Base-by-base conservation (phyloP, 2,888 invertebrate genomes). In the Spodoptera littoralis region DNA sequence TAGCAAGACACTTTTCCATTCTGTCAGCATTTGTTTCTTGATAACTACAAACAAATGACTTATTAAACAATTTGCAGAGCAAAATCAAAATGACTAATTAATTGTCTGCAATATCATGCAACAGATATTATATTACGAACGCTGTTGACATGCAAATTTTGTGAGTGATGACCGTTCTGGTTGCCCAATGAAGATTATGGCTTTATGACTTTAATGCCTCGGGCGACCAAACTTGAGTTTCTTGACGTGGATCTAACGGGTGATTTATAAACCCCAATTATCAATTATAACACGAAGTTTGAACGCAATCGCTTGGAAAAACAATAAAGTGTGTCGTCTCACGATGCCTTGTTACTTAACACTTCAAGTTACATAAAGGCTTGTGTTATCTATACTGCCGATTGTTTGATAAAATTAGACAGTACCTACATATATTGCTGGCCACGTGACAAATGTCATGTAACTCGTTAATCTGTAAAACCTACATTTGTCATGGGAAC, bases 231-330 rank as follows among this genome's bases (percentile, higher is more conserved):
- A 50, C 63, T 55, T 69, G 61, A 69, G 27, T 27, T 36, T 36
- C 50, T 11, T 62, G 70, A 61, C 65, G 53, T 62, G 60, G 44
- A 60, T 64, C 67, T 66, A 70, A 61, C 65, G 43, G 13, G 41
- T 62, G 66, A 78, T 78, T 80, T 78, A 75, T 72, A 57, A 52
- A 62, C 55, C 59, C 52, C 75, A 76, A 73, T 76, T 75, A 78
- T 60, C 64, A 72, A 79, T 70, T 72, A 73, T 62, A 71, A 55
- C 58, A 60, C 52, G 60, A 63, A 64, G 56, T 66, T 69, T 44
- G 27, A 63, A 69, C 54, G 64, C 48, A 73, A 70, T 56, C 46
- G 53, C 60, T 55, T 56, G 52, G 54, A 57, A 61, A 65, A 68
- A 76, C 63, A 72, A 79, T 73, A 57, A 65, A 65, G 57, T 66